Percentiles rank a stretch among this genome's conserved stretches.
Evolutionary conservation across 2,797 vertebrate species (phyloP).

Genomic region (Tragopan temminckii): DNA sequence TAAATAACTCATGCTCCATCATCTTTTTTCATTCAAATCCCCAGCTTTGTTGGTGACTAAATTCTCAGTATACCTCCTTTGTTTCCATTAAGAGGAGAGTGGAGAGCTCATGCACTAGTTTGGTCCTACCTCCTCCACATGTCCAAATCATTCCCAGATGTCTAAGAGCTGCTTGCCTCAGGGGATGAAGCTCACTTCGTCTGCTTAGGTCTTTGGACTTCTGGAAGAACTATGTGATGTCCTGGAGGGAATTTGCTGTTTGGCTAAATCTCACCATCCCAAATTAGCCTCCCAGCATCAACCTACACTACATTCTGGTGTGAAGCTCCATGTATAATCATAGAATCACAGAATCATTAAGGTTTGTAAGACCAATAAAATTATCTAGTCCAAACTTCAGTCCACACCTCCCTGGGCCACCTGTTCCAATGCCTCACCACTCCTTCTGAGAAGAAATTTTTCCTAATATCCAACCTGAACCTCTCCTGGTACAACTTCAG

Average conservation of each 20-base stretch:
- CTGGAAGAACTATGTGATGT: neutral
- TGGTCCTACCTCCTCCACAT: neutral
- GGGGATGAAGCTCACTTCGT: neutral
- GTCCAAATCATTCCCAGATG: neutral
- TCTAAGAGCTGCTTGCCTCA: neutral
- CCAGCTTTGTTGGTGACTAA: neutral
- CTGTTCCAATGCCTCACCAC: too few relatives aligned
- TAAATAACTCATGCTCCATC: neutral
- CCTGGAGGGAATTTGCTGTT: neutral
- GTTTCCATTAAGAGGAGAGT: accelerated
- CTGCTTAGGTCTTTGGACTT: neutral
- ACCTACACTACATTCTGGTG: accelerated
- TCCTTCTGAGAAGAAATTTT: too few relatives aligned
- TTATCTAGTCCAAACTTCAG: too few relatives aligned
- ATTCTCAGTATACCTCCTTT: neutral
- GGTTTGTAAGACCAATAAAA: too few relatives aligned
- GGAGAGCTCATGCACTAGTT: neutral
- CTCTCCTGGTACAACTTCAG: too few relatives aligned
- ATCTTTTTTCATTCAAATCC: neutral
- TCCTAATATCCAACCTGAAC: too few relatives aligned
- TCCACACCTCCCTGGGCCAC: too few relatives aligned
- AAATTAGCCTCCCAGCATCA: neutral
- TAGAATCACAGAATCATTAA: too few relatives aligned
- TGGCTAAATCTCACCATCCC: neutral
- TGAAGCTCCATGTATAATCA: neutral